Conservation (phyloP, 2,113 vertebrate genomes). For the Megaptera novaeangliae region DNA sequence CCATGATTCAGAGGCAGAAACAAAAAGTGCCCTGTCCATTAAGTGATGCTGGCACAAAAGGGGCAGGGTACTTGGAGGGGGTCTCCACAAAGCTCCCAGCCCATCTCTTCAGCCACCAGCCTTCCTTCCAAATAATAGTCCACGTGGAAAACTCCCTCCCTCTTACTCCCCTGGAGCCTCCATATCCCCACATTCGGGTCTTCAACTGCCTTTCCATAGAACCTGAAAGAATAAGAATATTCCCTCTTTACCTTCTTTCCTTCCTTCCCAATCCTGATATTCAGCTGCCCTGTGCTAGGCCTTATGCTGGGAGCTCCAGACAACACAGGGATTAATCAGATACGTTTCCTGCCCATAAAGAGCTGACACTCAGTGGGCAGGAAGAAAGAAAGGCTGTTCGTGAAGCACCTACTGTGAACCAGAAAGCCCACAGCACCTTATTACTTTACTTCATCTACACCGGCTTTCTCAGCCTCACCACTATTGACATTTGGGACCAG, state of each 20-base stretch:
- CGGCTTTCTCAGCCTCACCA: not conserved
- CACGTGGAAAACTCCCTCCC: not conserved
- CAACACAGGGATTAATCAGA: no score
- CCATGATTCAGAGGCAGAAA: slow-evolving; percentile 18
- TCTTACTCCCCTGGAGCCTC: not conserved
- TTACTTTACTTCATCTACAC: rapidly evolving
- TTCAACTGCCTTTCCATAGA: not conserved
- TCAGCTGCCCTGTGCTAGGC: not conserved
- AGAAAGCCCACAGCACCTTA: not conserved
- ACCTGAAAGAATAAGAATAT: not conserved
- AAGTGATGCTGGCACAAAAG: not conserved
- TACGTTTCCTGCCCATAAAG: not conserved
- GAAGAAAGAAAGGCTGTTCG: not conserved
- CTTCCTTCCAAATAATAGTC: not conserved
- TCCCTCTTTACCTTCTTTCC: not conserved
- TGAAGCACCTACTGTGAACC: not conserved
- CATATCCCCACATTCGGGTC: not conserved
- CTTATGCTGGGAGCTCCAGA: not conserved
- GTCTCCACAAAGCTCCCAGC: not conserved
- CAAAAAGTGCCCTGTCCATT: not conserved
- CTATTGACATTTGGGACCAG: not conserved
- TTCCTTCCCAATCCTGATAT: not conserved
- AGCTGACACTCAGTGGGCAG: not conserved
- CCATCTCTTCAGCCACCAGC: not conserved
- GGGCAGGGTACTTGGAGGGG: not conserved